Evolutionary conservation across 1,140 invertebrate genomes (phyloP), one percentile per base, ranked within the genome.

Genomic region (Ceratina australensis): DNA sequence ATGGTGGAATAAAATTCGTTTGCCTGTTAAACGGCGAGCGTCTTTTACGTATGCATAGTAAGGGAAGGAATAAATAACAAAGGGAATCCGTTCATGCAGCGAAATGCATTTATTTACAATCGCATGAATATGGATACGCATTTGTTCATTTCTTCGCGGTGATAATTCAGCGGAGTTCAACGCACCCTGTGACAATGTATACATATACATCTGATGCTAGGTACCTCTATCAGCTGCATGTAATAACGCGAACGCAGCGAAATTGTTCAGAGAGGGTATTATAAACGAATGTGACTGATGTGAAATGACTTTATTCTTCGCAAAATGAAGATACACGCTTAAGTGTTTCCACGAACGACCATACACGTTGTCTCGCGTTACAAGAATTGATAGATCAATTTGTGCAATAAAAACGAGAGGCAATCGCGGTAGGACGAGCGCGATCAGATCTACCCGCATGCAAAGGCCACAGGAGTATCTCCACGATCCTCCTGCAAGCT

Each of bases 401-500:
- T n/a, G 13, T 7, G 2, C 52, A 57, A 18, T 8, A 52, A 10
- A 42, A 42, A 22, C 15, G 33, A 10, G 28, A 1, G 13, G n/a
- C 16, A 71, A 15, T 50, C 13, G 8, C 7, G 2, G 52, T 22
- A 8, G 2, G 33, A 20, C 8, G 15, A 59, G 28, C 13, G 5
- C 42, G 28, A 26, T 33, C 63, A 22, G 7, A 0, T 49, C 20
- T 28, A 42, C 54, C 71, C 52, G 52, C 65, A 22, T 66, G 42
- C 20, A 16, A 16, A 59, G 28, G n/a, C 16, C 78, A 72, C 79
- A 59, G 49, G n/a, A 49, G 61, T 64, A 91, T 87, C 90, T 91
- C 89, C 83, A 91, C 75, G 56, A 72, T 49, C 52, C 47, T 90
- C 79, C 87, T 91, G 86, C 73, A 72, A 73, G 84, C 88, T 90